phyloP scores from a whole-genome alignment of 2,113 vertebrate genomes.

The Gyps fulvus region DNA sequence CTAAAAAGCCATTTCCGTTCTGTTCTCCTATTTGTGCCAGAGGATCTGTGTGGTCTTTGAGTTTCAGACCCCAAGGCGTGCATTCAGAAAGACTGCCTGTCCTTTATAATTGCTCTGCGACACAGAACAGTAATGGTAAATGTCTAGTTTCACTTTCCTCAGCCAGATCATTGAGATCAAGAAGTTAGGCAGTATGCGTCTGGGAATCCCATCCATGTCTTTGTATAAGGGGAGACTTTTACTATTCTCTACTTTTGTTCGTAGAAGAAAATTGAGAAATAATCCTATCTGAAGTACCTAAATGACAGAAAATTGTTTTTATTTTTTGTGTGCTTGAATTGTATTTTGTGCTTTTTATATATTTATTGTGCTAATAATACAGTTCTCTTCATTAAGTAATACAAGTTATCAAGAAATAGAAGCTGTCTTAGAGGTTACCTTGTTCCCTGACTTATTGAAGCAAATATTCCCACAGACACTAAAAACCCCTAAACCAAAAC shows the following conservation, averaged over 20 bases:
- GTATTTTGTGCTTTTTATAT: background rate
- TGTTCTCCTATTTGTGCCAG: background rate
- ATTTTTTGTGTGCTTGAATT: background rate
- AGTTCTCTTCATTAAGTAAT: background rate
- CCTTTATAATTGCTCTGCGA: background rate
- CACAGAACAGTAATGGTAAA: background rate
- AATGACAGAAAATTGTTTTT: background rate
- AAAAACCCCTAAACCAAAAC: background rate
- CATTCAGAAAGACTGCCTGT: background rate
- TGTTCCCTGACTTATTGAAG: background rate
- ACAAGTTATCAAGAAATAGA: background rate
- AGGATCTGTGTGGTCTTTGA: background rate
- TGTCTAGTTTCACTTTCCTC: background rate
- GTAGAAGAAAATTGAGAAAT: background rate
- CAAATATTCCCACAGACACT: background rate
- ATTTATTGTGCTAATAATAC: background rate
- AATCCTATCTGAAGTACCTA: background rate
- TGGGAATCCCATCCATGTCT: background rate
- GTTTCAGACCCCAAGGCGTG: background rate
- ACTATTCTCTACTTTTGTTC: background rate
- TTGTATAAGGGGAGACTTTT: background rate
- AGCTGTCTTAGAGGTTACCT: background rate
- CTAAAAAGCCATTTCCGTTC: background rate
- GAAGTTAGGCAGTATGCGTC: background rate
- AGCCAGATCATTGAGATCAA: background rate